phyloP scores from a whole-genome alignment of 2,797 vertebrate species.

The Cyprinella venusta region DNA sequence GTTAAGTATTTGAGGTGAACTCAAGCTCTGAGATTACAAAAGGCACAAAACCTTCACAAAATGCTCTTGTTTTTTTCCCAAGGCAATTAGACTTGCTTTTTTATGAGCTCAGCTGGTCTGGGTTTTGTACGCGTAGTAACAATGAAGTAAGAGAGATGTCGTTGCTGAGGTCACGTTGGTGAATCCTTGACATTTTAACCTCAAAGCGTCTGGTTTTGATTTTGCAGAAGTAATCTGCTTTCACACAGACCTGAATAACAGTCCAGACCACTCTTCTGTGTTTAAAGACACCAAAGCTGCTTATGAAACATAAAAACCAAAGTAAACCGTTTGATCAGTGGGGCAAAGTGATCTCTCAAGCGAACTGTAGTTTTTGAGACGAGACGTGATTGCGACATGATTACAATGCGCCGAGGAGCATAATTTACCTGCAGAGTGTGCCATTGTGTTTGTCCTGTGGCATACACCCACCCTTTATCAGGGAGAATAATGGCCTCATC shows the following conservation, averaged over 20 bases:
- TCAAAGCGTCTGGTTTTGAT: slow-evolving; percentile 45
- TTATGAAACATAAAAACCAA: background rate
- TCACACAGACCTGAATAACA: slow-evolving; percentile 6
- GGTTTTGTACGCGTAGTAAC: background rate
- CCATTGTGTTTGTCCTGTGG: slow-evolving; percentile 58
- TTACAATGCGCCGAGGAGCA: slow-evolving; percentile 50
- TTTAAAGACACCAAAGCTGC: slow-evolving; percentile 2
- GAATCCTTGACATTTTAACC: slow-evolving; percentile 22
- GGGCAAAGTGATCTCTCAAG: slow-evolving; percentile 36
- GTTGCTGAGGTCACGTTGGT: background rate
- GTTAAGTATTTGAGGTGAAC: background rate
- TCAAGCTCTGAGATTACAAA: background rate
- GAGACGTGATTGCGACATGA: slow-evolving; percentile 55
- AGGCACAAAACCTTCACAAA: slow-evolving; percentile 36
- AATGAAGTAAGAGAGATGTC: background rate
- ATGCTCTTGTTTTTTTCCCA: slow-evolving; percentile 47
- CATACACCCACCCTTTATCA: slow-evolving; percentile 56
- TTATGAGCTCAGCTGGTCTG: background rate
- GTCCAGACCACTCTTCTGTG: background rate
- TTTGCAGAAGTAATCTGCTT: background rate
- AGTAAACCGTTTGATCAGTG: background rate
- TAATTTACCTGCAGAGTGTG: slow-evolving; percentile 56
- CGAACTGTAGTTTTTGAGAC: slow-evolving; percentile 31
- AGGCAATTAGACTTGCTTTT: slow-evolving; percentile 9
- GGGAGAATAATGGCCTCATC: slow-evolving; percentile 60